Percentiles rank a stretch among this genome's conserved stretches.
Conservation (phyloP, 2,888 invertebrate species). For the Ornithoptera alexandrae region DNA sequence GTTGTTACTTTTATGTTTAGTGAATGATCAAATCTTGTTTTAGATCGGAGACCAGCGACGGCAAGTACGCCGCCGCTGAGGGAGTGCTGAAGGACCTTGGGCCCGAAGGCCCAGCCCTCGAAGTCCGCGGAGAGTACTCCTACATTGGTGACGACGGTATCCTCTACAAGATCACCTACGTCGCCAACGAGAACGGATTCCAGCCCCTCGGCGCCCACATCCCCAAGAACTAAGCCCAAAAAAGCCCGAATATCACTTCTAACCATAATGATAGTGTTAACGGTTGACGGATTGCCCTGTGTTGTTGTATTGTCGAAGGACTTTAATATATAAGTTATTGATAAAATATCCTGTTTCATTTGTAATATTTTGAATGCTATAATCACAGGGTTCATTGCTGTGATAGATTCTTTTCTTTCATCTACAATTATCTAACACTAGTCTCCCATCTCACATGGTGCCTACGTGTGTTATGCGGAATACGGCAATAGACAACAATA, state of each 20-base stretch:
- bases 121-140: constrained; percentile 70
- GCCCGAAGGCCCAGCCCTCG: constrained; percentile 63
- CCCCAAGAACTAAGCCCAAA: constrained; percentile 37
- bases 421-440: too few species aligned
- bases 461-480: too few species aligned
- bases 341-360: background rate
- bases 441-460: too few species aligned
- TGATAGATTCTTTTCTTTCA: too few species aligned
- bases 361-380: background rate
- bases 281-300: background rate
- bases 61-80: constrained; percentile 47
- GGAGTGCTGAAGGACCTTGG: constrained; percentile 68
- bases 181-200: constrained; percentile 78
- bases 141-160: constrained; percentile 71
- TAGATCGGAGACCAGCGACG: constrained; percentile 64
- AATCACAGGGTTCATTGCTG: too few species aligned
- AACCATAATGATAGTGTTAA: background rate
- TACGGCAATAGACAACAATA: too few species aligned
- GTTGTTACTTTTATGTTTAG: too few species aligned
- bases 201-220: constrained; percentile 61
- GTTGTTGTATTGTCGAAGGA: constrained; percentile 5
- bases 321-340: constrained; percentile 1
- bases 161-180: constrained; percentile 67
- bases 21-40: background rate
- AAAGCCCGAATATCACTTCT: background rate